phyloP scores from a whole-genome alignment of 2,888 invertebrate genomes.

The Griposia aprilina region DNA sequence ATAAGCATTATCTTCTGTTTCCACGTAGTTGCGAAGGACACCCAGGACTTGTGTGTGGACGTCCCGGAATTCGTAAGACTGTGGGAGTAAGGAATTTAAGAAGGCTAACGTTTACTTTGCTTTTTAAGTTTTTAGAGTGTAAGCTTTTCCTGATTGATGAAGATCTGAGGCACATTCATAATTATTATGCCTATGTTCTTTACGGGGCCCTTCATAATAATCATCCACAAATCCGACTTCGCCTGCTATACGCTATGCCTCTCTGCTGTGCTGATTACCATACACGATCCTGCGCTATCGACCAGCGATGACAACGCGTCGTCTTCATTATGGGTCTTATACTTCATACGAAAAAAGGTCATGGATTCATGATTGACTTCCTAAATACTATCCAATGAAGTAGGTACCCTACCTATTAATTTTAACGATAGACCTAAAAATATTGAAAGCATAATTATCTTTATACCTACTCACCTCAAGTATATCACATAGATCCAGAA shows the following conservation, averaged over 20 bases:
- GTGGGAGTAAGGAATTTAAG: neutral
- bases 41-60: conserved; percentile 83
- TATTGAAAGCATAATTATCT: neutral
- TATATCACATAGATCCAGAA: conserved; percentile 87
- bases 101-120: neutral
- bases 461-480: conserved; percentile 85
- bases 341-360: neutral
- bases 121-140: neutral
- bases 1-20: conserved; percentile 83
- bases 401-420: too few species aligned
- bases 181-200: neutral
- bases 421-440: neutral
- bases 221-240: neutral
- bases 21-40: conserved; percentile 84
- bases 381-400: neutral
- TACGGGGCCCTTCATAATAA: neutral
- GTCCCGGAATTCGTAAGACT: conserved; percentile 88
- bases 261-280: too few species aligned
- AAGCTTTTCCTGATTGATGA: neutral
- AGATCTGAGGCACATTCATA: too few species aligned
- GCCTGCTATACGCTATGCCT: neutral
- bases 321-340: neutral
- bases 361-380: too few species aligned
- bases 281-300: neutral
- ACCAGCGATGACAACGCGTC: too few species aligned